These are phyloP conservation scores for Hyperopisus bebe DNA, from an alignment of 2,113 vertebrate species.

Conservation along the genomic window DNA sequence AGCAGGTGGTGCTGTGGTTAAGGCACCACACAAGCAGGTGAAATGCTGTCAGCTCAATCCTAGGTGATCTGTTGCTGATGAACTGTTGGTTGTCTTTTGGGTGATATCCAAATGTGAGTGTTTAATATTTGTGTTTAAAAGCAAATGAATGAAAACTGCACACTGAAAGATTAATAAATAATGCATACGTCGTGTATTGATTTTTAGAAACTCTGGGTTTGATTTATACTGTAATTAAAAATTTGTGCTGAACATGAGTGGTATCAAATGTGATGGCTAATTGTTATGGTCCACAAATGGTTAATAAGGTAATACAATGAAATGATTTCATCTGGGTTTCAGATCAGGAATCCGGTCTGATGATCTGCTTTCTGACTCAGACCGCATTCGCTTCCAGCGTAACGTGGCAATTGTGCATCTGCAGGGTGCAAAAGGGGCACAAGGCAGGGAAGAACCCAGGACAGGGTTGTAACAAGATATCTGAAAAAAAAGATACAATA, in stretches of 20 bases:
- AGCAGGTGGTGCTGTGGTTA: not conserved
- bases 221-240: not conserved
- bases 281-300: not conserved
- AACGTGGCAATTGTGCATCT: not conserved
- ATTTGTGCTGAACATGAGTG: not conserved
- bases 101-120: not conserved
- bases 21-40: not conserved
- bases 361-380: not conserved
- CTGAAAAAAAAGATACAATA: not conserved
- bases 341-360: not conserved
- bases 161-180: not conserved
- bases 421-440: not conserved
- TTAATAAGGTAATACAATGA: not conserved
- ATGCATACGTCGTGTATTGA: not conserved
- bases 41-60: not conserved
- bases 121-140: not conserved
- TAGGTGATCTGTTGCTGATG: not conserved
- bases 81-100: not conserved
- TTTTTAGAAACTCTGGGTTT: not conserved
- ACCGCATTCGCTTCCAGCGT: not conserved
- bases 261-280: not conserved
- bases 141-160: not conserved
- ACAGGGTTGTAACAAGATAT: not conserved
- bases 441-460: not conserved
- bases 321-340: not conserved